These are phyloP conservation scores for Euwallacea fornicatus DNA, from an alignment of 1,140 invertebrate genomes.

Conservation along the genomic window DNA sequence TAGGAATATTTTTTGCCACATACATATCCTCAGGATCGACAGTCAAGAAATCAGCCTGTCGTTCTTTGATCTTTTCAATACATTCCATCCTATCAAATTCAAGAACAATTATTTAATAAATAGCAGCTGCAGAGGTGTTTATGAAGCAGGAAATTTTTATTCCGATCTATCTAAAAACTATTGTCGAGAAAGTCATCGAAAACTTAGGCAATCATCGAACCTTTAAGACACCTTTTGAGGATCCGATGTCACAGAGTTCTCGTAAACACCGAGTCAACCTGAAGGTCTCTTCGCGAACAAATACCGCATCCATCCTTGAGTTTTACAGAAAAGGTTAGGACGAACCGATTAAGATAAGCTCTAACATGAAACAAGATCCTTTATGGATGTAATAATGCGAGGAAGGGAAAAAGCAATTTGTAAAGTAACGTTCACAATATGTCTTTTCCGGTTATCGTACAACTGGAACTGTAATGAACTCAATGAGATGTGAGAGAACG, in stretches of 20 bases:
- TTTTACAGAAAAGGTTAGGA: conserved; percentile 1
- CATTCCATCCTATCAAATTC: conserved; percentile 65
- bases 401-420: not conserved
- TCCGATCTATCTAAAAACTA: not conserved
- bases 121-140: not conserved
- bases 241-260: not conserved
- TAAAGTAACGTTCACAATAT: not conserved
- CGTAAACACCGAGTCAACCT: not conserved
- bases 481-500: too few species aligned
- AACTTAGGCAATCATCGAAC: not conserved
- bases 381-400: too few species aligned
- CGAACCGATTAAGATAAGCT: too few species aligned
- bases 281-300: not conserved
- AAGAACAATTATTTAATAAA: not conserved
- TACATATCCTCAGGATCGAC: conserved; percentile 85
- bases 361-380: too few species aligned
- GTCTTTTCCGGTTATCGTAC: not conserved
- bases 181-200: not conserved
- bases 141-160: not conserved
- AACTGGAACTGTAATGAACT: not conserved
- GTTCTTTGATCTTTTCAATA: conserved; percentile 69
- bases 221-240: not conserved
- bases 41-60: conserved; percentile 76
- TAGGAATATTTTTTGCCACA: conserved; percentile 69
- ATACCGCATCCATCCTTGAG: not conserved